Base-by-base conservation (phyloP, 1,140 invertebrate species). In the Pogonomyrmex barbatus region DNA sequence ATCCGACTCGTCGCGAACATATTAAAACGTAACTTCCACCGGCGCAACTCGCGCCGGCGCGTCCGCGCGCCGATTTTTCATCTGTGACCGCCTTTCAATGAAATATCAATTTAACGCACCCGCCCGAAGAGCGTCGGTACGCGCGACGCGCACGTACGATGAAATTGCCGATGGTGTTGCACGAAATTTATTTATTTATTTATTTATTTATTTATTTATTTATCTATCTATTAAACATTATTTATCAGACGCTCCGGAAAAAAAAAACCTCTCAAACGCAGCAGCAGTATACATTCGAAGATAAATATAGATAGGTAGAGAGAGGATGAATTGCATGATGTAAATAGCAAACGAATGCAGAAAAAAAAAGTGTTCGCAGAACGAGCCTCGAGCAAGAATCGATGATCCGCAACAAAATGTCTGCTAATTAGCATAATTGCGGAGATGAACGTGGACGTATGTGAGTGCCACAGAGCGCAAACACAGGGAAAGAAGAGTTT, bases 11-110 rank as follows among this genome's bases (percentile, higher is more conserved):
- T 58, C 70, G 50, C 54, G 63, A 81, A 14, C 71, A 67, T 47
- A 89, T 82, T 87, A 82, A 87, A 90, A 78, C 56, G 68, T 81
- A 60, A 78, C 79, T 86, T 63, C 58, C 56, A 83, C 4, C 50
- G 75, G 65, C 42, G 45, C 65, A 39, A 39, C 12, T 52, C 52
- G 73, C 65, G 45, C 65, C 24, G 24, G 24, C 24, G 24, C 24
- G 24, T 24, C 24, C 50, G 60, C 50, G 60, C 62, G 67, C 42
- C 52, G 39, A 82, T 47, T 86, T 60, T 82, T 70, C 62, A 56
- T 33, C 39, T 42, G 58, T 50, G 33, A 85, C 24, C 73, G 39
- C 56, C 30, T 62, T 45, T 79, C 83, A 54, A 52, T 52, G 47
- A 85, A 36, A 68, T 70, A 71, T 58, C 58, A 52, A 73, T 85